phyloP scores from a whole-genome alignment of 2,888 invertebrate genomes.

The Gymnoscelis rufifasciata region DNA sequence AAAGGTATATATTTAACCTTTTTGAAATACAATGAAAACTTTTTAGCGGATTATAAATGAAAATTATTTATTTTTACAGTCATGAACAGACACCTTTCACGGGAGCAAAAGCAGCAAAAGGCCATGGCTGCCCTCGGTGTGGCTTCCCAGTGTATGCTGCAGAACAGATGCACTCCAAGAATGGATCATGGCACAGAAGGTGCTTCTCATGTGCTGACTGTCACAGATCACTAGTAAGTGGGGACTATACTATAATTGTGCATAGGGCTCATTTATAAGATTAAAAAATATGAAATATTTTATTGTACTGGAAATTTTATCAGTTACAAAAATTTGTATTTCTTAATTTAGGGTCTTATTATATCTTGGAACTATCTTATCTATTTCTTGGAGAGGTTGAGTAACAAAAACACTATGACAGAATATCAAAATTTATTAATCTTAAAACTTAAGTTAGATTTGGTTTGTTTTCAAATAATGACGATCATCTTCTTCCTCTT shows the following conservation, averaged over 20 bases:
- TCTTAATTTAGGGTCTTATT: too few relatives aligned
- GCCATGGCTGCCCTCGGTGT: constrained; percentile 91
- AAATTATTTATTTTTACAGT: constrained; percentile 71
- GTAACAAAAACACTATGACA: not conserved
- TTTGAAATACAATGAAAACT: too few relatives aligned
- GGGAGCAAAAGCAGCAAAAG: constrained; percentile 85
- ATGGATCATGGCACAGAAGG: constrained; percentile 93
- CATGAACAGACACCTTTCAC: constrained; percentile 86
- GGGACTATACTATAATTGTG: not conserved
- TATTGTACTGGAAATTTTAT: too few relatives aligned
- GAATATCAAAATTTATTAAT: not conserved
- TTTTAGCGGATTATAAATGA: not conserved
- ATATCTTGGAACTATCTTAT: too few relatives aligned
- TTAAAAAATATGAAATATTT: too few relatives aligned
- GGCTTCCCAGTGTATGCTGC: constrained; percentile 96
- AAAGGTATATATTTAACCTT: too few relatives aligned
- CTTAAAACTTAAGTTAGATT: constrained; percentile 50
- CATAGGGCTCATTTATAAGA: too few relatives aligned
- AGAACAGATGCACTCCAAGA: constrained; percentile 97
- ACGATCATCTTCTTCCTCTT: constrained; percentile 74
- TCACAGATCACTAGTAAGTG: constrained; percentile 85
- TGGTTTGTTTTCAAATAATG: constrained; percentile 81
- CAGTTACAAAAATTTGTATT: too few relatives aligned
- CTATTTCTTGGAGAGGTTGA: too few relatives aligned
- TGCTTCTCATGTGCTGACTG: constrained; percentile 96